Evolutionary conservation across 2,797 vertebrate species (phyloP), one percentile per base, ranked within the genome.

Genomic region (Presbytis comata): DNA sequence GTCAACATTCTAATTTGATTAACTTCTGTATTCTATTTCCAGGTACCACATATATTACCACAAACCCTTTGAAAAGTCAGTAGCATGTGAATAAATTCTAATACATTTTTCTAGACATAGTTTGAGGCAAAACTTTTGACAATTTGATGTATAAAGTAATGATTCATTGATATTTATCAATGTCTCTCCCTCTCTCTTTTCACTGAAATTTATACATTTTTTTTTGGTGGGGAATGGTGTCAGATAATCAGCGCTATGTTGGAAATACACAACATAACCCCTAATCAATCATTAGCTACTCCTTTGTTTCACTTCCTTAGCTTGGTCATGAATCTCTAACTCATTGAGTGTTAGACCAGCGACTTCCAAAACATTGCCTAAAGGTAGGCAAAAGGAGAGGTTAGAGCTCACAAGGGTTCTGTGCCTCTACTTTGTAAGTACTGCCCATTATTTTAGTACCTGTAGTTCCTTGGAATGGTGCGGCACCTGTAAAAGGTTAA

Each of bases 401-500:
- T n/a, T 33, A 53, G 41, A 57, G 19, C 46, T 78, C 44, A 84
- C 13, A 80, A n/a, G 26, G 59, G 11, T 41, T 19, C 41, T 53
- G 11, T 79, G 86, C 64, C 50, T 53, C 48, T 22, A 36, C 72
- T 90, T 67, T 36, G 16, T 50, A 89, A 97, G 55, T 33, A 85
- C 5, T 97, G 91, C 86, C 76, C 91, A 92, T 93, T 98, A 91
- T 91, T 82, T 96, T 78, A 97, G 95, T 98, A 98, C 97, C 97
- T 97, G 96, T 17, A 84, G 83, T 78, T 98, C 95, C 97, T 91
- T 84, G 96, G 86, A 97, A 97, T 6, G 87, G 96, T 67, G 93
- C 92, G 59, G 98, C 84, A 98, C 98, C 98, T 99, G 99, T 86
- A 97, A 97, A 98, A 98, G 80, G 96, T 98, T 98, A 98, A 98